phyloP scores from a whole-genome alignment of 2,888 invertebrate species.

The Hirtodrosophila duncani region DNA sequence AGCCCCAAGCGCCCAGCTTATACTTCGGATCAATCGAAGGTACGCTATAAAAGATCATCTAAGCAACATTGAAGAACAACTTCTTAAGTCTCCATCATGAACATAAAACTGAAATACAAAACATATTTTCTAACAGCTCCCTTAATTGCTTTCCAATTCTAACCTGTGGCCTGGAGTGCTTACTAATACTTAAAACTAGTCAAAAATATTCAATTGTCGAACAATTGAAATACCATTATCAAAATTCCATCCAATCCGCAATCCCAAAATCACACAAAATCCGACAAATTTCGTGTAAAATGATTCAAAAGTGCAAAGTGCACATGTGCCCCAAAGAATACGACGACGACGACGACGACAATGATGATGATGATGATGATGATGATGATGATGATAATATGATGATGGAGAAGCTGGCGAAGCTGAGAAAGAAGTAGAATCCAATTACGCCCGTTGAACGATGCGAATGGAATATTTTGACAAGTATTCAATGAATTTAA shows the following conservation, averaged over 20 bases:
- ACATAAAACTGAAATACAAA: not conserved
- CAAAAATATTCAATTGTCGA: constrained; percentile 10
- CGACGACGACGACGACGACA: constrained; percentile 6
- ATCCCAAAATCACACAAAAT: constrained; percentile 8
- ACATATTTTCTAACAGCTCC: not conserved
- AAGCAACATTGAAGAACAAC: too few relatives aligned
- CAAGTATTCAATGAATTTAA: constrained; percentile 72
- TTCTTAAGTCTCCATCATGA: not conserved
- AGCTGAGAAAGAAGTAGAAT: constrained; percentile 38
- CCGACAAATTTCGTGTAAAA: constrained; percentile 34
- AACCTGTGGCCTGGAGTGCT: not conserved
- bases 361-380: constrained; percentile 10
- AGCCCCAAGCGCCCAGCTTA: too few relatives aligned
- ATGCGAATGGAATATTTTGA: constrained; percentile 60
- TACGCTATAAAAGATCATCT: too few relatives aligned
- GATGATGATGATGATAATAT: constrained; percentile 12
- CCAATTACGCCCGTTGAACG: constrained; percentile 53
- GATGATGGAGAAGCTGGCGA: constrained; percentile 9
- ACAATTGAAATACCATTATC: not conserved
- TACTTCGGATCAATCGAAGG: too few relatives aligned
- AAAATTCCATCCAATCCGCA: not conserved
- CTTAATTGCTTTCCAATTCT: not conserved
- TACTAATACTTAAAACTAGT: too few relatives aligned
- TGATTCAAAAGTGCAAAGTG: constrained; percentile 61
- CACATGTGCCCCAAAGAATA: constrained; percentile 57